Evolutionary conservation across 2,888 invertebrate genomes (phyloP).

Genomic region (Cactoblastis cactorum): DNA sequence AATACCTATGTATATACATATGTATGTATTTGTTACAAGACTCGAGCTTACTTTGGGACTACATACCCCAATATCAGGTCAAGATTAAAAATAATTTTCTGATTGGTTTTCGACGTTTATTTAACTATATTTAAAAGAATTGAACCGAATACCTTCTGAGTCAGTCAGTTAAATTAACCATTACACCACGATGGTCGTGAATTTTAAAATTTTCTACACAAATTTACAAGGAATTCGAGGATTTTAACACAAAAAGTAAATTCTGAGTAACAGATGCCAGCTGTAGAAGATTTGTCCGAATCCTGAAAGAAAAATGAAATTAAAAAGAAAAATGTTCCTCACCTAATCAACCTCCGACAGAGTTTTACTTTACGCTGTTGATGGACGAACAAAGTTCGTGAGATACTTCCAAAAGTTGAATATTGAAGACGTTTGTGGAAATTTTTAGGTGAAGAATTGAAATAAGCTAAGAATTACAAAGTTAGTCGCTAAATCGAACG

Average conservation of each 20-base stretch:
- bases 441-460: background rate
- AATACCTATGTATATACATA: no score
- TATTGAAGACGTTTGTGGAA: slow-evolving; percentile 1
- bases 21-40: no score
- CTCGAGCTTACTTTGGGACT: no score
- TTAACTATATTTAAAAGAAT: no score
- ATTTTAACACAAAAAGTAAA: background rate
- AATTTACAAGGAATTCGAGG: background rate
- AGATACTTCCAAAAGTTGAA: slow-evolving; percentile 5
- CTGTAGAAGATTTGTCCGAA: background rate
- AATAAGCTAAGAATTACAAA: background rate
- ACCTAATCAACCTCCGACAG: background rate
- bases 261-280: background rate
- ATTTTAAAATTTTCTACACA: background rate
- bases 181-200: no score
- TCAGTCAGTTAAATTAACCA: no score
- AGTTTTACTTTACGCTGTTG: background rate
- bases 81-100: no score
- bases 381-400: background rate
- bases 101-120: no score
- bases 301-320: background rate
- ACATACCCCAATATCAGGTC: no score
- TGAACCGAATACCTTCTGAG: no score
- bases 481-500: background rate
- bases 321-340: background rate